Percentiles rank a stretch among this genome's conserved stretches.
These are phyloP conservation scores for Phalacrocorax brasilianus DNA, from an alignment of 2,113 vertebrate genomes.

Conservation along the genomic window DNA sequence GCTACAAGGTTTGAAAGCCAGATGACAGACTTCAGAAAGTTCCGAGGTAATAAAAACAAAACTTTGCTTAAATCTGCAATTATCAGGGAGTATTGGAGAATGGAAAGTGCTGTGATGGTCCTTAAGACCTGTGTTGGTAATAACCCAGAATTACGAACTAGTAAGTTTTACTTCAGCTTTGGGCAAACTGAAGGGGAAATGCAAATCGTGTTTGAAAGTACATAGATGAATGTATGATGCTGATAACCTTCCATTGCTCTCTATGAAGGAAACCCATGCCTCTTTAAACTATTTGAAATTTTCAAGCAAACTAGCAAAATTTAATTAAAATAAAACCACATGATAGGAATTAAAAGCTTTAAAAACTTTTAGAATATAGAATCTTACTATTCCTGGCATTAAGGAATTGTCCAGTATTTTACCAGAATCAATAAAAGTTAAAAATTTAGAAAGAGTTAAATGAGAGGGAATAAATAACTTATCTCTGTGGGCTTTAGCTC, in stretches of 20 bases:
- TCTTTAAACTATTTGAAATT: background rate
- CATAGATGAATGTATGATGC: fast-evolving
- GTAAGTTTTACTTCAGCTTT: background rate
- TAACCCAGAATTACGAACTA: background rate
- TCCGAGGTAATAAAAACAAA: background rate
- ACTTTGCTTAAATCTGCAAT: background rate
- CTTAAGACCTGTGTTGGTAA: background rate
- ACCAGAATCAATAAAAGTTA: background rate
- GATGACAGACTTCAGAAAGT: background rate
- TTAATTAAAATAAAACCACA: background rate
- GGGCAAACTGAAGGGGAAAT: background rate
- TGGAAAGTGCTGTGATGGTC: background rate
- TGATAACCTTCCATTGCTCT: background rate
- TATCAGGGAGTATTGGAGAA: background rate
- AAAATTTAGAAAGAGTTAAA: background rate
- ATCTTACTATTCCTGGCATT: background rate
- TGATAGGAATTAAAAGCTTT: background rate
- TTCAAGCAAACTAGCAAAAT: background rate
- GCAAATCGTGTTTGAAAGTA: background rate
- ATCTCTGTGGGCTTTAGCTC: background rate
- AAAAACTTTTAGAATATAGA: background rate
- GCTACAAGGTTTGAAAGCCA: background rate
- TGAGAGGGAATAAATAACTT: background rate
- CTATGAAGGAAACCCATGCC: background rate
- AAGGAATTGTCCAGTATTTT: background rate